phyloP scores from a whole-genome alignment of 2,888 invertebrate genomes.

The Nycteola revayana region DNA sequence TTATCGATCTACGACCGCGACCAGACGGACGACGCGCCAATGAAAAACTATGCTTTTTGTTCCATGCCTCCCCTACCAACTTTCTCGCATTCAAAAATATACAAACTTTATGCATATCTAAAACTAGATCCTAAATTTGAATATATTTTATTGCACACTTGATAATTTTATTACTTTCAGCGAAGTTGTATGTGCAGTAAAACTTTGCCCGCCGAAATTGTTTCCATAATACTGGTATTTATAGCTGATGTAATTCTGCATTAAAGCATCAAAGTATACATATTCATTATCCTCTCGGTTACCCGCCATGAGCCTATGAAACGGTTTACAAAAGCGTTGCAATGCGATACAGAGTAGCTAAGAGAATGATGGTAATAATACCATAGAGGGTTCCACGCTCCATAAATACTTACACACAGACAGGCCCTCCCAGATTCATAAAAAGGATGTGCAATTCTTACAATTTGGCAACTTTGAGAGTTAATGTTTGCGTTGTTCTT shows the following conservation, averaged over 20 bases:
- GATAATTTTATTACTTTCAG: no score
- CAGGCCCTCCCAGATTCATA: slow-evolving; percentile 20
- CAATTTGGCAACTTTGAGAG: slow-evolving; percentile 31
- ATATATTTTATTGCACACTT: no score
- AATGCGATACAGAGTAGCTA: slow-evolving; percentile 39
- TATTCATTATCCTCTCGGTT: slow-evolving; percentile 21
- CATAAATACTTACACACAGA: slow-evolving; percentile 25
- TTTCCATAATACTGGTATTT: no score
- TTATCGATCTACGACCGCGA: slow-evolving; percentile 63
- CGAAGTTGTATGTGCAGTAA: no score
- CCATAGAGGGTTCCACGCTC: slow-evolving; percentile 33
- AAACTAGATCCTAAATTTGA: slow-evolving; percentile 6
- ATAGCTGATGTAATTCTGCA: slow-evolving; percentile 4
- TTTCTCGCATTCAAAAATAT: slow-evolving; percentile 38
- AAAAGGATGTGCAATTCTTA: slow-evolving; percentile 36
- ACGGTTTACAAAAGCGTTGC: slow-evolving; percentile 41
- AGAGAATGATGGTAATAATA: slow-evolving; percentile 39
- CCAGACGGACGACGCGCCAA: slow-evolving; percentile 63
- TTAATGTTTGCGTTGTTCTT: slow-evolving; percentile 26
- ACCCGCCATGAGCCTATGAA: slow-evolving; percentile 27
- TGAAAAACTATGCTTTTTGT: slow-evolving; percentile 71
- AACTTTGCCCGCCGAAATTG: no score
- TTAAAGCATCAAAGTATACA: slow-evolving; percentile 3
- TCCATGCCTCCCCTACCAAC: slow-evolving; percentile 40
- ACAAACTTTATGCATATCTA: slow-evolving; percentile 36